phyloP scores from a whole-genome alignment of 2,888 invertebrate genomes.

The Patella pellucida region DNA sequence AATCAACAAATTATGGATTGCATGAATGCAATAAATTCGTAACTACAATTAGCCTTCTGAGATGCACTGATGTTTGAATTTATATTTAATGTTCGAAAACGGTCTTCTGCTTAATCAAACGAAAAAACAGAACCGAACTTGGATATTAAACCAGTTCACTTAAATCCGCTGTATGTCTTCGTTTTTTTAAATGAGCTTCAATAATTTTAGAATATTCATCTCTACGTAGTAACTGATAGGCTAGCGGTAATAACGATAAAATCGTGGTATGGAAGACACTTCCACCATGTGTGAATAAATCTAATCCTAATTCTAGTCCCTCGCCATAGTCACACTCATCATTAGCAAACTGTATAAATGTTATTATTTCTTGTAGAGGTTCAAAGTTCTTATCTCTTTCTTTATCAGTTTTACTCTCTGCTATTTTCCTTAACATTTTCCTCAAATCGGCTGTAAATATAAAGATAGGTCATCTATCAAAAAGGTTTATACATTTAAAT shows the following conservation, averaged over 20 bases:
- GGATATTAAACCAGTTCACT: constrained; percentile 44
- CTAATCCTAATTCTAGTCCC: constrained; percentile 88
- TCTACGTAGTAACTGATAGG: constrained; percentile 83
- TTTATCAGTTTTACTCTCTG: constrained; percentile 72
- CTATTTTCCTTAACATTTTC: constrained; percentile 79
- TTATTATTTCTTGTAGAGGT: constrained; percentile 84
- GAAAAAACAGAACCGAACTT: no score
- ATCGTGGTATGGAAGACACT: constrained; percentile 81
- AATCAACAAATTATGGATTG: no score
- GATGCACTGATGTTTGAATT: no score
- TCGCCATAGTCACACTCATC: constrained; percentile 97
- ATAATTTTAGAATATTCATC: constrained; percentile 82
- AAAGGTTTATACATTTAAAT: no score
- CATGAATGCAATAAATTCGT: no score
- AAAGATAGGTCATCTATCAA: no score
- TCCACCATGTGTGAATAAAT: constrained; percentile 81
- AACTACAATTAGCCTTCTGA: no score
- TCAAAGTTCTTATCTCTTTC: constrained; percentile 78
- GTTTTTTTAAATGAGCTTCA: constrained; percentile 81
- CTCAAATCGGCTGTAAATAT: constrained; percentile 77
- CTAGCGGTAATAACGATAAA: constrained; percentile 79
- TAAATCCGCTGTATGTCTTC: constrained; percentile 71
- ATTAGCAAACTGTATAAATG: constrained; percentile 87
- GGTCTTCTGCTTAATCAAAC: no score
- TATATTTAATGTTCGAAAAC: no score